Evolutionary conservation across 2,888 invertebrate genomes (phyloP), one percentile per base, ranked within the genome.

Genomic region (Chloroclystis v-ata): DNA sequence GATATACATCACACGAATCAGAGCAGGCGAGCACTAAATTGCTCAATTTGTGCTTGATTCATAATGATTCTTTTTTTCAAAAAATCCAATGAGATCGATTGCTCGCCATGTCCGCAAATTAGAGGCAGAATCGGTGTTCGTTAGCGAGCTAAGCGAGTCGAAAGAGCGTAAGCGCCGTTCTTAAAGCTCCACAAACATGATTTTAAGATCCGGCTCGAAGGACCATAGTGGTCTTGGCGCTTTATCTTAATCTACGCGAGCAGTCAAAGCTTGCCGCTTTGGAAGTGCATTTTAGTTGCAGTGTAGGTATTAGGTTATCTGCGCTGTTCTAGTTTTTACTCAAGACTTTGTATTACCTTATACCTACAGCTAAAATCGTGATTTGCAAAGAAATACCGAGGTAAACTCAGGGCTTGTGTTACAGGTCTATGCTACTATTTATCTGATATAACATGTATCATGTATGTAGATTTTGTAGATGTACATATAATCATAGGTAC

Each of bases 11-110:
- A 60, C 53, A 54, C 49, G 61, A 49, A 78, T 51, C 69, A 52
- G 73, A 83, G 73, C 69, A 66, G 63, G 81, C 59, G 55, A 69
- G 78, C 79, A 75, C 67, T 75, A 79, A 85, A 86, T 86, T 84
- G 83, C 84, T 86, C 86, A 86, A 87, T 86, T 86, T 84, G 86
- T 82, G 82, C 72, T 64, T 69, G 65, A 70, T 75, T 75, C 80
- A 78, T 77, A 75, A 81, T 73, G 70, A 69, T 73, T 72, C 66
- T 75, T 76, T 86, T 86, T 81, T 78, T 72, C n/a, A n/a, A 79
- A 85, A 85, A 86, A 81, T 80, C 82, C 79, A 84, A 85, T 82
- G 78, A 85, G 85, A 84, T 87, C 86, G 84, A 87, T 87, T 83
- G 84, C 76, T 78, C 70, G 80, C 81, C 82, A 80, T 83, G 83